These are phyloP conservation scores for Spicauda simplicius DNA, from an alignment of 2,888 invertebrate genomes.

Conservation along the genomic window DNA sequence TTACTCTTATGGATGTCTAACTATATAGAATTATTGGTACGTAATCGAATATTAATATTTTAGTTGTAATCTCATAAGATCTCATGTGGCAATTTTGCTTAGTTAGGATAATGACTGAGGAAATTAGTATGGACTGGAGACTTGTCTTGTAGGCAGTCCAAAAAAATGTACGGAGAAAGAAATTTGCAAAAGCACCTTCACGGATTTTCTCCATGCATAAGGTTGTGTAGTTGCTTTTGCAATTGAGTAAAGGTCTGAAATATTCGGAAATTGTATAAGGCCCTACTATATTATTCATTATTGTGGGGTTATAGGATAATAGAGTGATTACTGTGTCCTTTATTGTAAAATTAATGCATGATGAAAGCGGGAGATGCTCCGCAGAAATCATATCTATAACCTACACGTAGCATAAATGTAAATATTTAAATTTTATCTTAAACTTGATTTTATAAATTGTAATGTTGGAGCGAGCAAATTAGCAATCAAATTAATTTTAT, in stretches of 20 bases:
- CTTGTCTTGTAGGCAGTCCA: conserved; percentile 8
- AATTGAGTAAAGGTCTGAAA: not conserved
- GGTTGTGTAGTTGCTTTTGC: not conserved
- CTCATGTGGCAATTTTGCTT: conserved; percentile 67
- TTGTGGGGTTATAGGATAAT: not conserved
- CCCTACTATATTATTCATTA: not conserved
- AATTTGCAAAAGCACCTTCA: not conserved
- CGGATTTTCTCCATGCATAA: not conserved
- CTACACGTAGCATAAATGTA: conserved; percentile 12
- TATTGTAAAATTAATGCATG: not conserved
- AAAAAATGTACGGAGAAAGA: not conserved
- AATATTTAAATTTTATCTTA: conserved; percentile 13
- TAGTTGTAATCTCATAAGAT: conserved; percentile 54
- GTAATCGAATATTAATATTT: conserved; percentile 38
- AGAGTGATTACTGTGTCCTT: not conserved
- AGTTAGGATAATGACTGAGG: conserved; percentile 48
- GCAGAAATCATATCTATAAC: not conserved
- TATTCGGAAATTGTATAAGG: not conserved
- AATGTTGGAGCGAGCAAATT: conserved; percentile 58
- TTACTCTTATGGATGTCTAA: conserved; percentile 20
- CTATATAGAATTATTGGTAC: conserved; percentile 44
- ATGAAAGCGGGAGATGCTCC: not conserved
- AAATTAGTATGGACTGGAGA: conserved; percentile 52
- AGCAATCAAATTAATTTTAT: conserved; percentile 49
- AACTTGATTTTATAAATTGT: conserved; percentile 44